phyloP scores from a whole-genome alignment of 2,797 vertebrate species.

The Oophaga sylvatica region DNA sequence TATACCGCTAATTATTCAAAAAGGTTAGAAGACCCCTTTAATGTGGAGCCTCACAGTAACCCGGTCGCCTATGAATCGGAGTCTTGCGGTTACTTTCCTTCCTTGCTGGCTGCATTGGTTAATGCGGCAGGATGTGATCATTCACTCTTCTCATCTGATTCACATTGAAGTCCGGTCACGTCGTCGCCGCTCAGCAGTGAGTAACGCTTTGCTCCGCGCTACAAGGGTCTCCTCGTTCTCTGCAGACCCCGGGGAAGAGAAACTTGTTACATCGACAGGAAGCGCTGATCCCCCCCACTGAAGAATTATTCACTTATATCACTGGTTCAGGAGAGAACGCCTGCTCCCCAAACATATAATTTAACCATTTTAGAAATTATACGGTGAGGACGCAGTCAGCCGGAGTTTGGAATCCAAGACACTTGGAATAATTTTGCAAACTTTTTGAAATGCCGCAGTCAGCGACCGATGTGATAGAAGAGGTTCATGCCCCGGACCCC shows the following conservation, averaged over 20 bases:
- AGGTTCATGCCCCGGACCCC: background rate
- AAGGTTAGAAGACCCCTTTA: background rate
- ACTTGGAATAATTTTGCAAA: background rate
- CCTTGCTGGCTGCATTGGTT: background rate
- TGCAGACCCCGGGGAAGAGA: background rate
- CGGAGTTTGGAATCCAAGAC: background rate
- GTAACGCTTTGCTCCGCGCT: slow-evolving; percentile 22
- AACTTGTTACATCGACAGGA: background rate
- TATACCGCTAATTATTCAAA: background rate
- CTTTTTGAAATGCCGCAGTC: background rate
- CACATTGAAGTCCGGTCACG: slow-evolving; percentile 21
- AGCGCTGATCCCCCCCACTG: background rate
- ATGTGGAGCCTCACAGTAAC: background rate
- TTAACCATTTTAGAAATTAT: background rate
- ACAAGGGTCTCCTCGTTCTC: background rate
- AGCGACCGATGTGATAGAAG: background rate
- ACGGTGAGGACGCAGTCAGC: background rate
- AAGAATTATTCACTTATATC: slow-evolving; percentile 8
- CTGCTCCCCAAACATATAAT: background rate
- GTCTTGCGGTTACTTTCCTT: background rate
- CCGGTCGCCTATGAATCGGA: no score
- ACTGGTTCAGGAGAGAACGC: background rate
- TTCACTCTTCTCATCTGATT: slow-evolving; percentile 1
- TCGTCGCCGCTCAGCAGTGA: slow-evolving; percentile 21
- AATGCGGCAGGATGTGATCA: slow-evolving; percentile 20